Conservation (phyloP, 2,797 vertebrate species). For the Allobates femoralis region DNA sequence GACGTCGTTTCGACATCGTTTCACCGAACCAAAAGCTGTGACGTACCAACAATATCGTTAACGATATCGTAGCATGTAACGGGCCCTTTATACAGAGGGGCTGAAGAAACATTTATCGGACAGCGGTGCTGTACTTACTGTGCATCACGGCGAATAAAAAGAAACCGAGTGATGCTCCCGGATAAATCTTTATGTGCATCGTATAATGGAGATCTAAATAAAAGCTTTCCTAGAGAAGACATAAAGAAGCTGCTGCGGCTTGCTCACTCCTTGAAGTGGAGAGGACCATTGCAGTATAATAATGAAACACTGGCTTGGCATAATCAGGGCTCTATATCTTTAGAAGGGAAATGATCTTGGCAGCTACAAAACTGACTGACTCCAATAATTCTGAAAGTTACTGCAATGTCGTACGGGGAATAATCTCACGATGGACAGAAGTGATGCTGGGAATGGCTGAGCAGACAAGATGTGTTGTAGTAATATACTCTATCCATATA, state of each 20-base stretch:
- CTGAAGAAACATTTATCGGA: no score
- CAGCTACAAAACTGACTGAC: constrained; percentile 36
- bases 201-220: constrained; percentile 4
- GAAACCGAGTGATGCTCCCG: not conserved
- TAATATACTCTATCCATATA: not conserved
- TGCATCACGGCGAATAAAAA: constrained; percentile 2
- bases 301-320: constrained; percentile 21
- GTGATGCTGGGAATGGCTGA: not conserved
- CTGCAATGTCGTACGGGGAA: constrained; percentile 23
- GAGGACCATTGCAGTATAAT: constrained; percentile 26
- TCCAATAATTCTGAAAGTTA: constrained; percentile 45
- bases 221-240: constrained; percentile 12
- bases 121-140: not conserved
- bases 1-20: no score
- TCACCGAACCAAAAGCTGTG: no score
- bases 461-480: not conserved
- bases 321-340: constrained; percentile 28
- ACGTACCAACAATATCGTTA: no score
- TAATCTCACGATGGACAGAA: not conserved
- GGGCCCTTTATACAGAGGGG: no score
- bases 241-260: constrained; percentile 11
- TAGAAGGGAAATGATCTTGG: constrained; percentile 42
- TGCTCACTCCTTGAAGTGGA: not conserved
- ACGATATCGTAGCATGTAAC: no score
- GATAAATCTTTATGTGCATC: constrained; percentile 39